A percentile compares a stretch with the other conserved stretches of the same genome.
Evolutionary conservation across 2,113 vertebrate species (phyloP).

Genomic region (Ctenomys sociabilis): DNA sequence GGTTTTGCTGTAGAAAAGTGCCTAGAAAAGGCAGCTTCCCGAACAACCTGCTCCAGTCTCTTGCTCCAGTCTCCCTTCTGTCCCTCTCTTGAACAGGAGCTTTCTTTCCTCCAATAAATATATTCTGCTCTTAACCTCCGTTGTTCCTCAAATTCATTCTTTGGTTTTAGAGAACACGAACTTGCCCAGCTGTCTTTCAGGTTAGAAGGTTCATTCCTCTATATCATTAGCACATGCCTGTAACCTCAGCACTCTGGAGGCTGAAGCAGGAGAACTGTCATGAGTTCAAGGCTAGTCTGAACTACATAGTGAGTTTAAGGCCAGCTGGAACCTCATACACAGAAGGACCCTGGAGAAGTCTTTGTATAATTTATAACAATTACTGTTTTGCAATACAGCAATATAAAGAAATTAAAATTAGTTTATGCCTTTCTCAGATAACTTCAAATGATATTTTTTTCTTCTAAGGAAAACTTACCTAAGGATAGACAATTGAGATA

Average conservation of each 20-base stretch:
- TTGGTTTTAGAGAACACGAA: no score
- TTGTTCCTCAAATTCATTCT: no score
- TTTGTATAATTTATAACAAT: slow-evolving; percentile 36
- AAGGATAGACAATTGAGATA: slow-evolving; percentile 28
- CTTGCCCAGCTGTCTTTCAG: no score
- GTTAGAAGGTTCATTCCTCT: no score
- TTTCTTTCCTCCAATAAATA: no score
- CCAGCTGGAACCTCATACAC: no score
- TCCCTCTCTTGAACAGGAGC: no score
- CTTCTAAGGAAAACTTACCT: not conserved
- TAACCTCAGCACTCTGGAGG: not conserved
- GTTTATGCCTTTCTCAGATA: not conserved
- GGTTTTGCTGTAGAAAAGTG: no score
- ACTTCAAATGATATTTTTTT: not conserved
- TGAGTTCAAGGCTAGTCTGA: not conserved
- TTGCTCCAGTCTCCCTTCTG: no score
- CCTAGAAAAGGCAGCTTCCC: no score
- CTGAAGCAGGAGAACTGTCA: not conserved
- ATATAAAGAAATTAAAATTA: slow-evolving; percentile 10
- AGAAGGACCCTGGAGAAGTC: not conserved
- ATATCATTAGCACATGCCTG: not conserved
- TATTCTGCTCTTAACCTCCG: no score
- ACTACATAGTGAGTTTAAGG: not conserved
- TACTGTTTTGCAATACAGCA: slow-evolving; percentile 50
- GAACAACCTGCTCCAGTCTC: no score